Evolutionary conservation across 2,113 vertebrate species (phyloP).

Genomic region (Mesoclemmys tuberculata): DNA sequence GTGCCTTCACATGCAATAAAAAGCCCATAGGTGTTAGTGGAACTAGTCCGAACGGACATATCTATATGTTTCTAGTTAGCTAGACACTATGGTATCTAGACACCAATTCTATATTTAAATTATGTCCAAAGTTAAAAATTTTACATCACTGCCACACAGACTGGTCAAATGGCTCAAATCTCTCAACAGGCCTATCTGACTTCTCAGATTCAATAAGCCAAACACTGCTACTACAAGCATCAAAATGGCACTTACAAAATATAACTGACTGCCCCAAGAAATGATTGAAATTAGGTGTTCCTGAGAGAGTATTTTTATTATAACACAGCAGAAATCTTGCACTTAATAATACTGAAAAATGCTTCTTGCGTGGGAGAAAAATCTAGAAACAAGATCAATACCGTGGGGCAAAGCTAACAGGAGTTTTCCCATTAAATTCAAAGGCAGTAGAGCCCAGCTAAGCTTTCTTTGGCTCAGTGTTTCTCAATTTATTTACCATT

Average conservation of each 20-base stretch:
- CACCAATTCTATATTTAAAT: neutral
- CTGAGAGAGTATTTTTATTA: neutral
- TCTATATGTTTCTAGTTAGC: neutral
- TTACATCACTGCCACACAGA: neutral
- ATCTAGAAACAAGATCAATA: neutral
- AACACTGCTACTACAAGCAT: neutral
- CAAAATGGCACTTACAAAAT: neutral
- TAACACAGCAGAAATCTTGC: neutral
- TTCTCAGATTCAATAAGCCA: neutral
- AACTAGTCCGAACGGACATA: neutral
- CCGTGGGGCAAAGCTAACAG: neutral
- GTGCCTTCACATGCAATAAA: constrained; percentile 78
- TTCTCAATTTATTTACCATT: too few species aligned
- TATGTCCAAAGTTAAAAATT: neutral
- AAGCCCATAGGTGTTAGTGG: neutral
- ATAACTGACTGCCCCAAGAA: too few species aligned
- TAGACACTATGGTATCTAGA: neutral
- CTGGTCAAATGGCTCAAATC: fast-evolving
- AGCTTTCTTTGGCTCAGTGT: neutral
- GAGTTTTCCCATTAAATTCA: neutral
- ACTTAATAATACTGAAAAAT: neutral
- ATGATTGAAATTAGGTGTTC: too few species aligned
- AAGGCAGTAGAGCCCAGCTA: neutral
- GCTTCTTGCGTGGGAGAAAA: neutral
- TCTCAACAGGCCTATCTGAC: neutral